Conservation (phyloP, 2,113 vertebrate genomes). For the Calidris pygmaea region DNA sequence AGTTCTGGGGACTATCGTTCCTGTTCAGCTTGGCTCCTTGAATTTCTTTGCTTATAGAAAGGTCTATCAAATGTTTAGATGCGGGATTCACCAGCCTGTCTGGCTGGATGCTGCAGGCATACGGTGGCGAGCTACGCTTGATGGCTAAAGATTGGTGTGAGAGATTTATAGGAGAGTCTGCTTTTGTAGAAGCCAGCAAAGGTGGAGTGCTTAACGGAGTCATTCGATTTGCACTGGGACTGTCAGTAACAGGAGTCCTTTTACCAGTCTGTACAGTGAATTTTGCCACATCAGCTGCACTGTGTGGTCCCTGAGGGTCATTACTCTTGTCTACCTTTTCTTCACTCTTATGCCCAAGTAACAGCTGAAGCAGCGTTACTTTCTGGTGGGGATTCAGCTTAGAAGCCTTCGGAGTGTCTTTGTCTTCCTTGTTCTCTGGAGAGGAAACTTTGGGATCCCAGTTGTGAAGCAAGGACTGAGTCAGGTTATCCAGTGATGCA, state of each 20-base stretch:
- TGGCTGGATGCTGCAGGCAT: slow-evolving; percentile 61
- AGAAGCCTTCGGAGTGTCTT: slow-evolving; percentile 81
- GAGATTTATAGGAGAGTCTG: slow-evolving; percentile 80
- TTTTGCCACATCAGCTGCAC: slow-evolving; percentile 77
- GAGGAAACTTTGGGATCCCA: slow-evolving; percentile 90
- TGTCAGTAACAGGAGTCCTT: slow-evolving; percentile 77
- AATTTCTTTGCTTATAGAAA: slow-evolving; percentile 77
- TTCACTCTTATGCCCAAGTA: slow-evolving; percentile 91
- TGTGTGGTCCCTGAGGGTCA: slow-evolving; percentile 79
- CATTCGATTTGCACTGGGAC: slow-evolving; percentile 73
- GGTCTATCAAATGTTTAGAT: slow-evolving; percentile 78
- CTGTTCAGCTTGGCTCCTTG: slow-evolving; percentile 78
- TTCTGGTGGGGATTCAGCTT: slow-evolving; percentile 90
- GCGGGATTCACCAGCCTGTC: slow-evolving; percentile 67
- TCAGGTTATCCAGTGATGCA: slow-evolving; percentile 89
- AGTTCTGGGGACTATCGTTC: slow-evolving; percentile 79
- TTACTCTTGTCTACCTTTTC: slow-evolving; percentile 79
- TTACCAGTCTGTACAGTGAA: slow-evolving; percentile 76
- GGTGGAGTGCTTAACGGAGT: slow-evolving; percentile 82
- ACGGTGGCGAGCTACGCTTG: slow-evolving; percentile 72
- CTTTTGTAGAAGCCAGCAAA: slow-evolving; percentile 67
- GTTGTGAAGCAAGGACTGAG: slow-evolving; percentile 89
- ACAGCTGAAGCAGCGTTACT: slow-evolving; percentile 93
- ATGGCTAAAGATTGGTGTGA: slow-evolving; percentile 76
- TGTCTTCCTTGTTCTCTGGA: slow-evolving; percentile 76